Percentiles rank a stretch among this genome's conserved stretches.
Evolutionary conservation across 2,888 invertebrate species (phyloP).

Genomic region (Lasioglossum figueresi): DNA sequence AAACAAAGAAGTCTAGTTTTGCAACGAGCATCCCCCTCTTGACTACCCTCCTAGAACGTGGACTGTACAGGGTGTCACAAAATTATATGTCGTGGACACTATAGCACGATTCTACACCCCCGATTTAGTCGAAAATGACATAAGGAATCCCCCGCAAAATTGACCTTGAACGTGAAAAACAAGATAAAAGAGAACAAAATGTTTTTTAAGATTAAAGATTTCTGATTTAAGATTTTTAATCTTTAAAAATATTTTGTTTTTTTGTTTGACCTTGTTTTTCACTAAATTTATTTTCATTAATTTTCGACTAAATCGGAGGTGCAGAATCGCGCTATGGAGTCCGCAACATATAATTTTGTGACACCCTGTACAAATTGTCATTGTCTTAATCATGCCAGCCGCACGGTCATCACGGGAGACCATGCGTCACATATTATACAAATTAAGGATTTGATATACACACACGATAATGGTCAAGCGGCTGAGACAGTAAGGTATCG

Average conservation of each 20-base stretch:
- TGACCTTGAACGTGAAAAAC: too few relatives aligned
- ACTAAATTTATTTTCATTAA: too few relatives aligned
- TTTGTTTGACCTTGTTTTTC: too few relatives aligned
- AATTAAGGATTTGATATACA: slow-evolving; percentile 56
- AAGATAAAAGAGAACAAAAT: too few relatives aligned
- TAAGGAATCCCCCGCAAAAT: too few relatives aligned
- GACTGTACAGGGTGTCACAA: slow-evolving; percentile 25
- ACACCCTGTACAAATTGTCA: slow-evolving; percentile 41
- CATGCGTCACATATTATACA: slow-evolving; percentile 6
- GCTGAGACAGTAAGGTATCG: slow-evolving; percentile 15
- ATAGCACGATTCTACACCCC: too few relatives aligned
- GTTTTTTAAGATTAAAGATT: too few relatives aligned
- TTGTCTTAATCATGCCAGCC: slow-evolving; percentile 17
- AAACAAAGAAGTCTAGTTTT: slow-evolving; percentile 54
- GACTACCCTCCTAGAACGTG: background rate
- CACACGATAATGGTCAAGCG: slow-evolving; percentile 24
- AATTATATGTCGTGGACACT: too few relatives aligned
- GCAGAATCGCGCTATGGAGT: background rate
- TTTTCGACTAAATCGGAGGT: background rate
- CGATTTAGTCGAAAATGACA: too few relatives aligned
- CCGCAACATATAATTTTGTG: too few relatives aligned
- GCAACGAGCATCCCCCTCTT: slow-evolving; percentile 37
- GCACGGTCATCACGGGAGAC: slow-evolving; percentile 1
- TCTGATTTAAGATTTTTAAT: too few relatives aligned
- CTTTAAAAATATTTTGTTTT: too few relatives aligned